Percentiles rank a stretch among this genome's conserved stretches.
phyloP scores from a whole-genome alignment of 2,888 invertebrate species.

The Cyrtodaria siliqua region DNA sequence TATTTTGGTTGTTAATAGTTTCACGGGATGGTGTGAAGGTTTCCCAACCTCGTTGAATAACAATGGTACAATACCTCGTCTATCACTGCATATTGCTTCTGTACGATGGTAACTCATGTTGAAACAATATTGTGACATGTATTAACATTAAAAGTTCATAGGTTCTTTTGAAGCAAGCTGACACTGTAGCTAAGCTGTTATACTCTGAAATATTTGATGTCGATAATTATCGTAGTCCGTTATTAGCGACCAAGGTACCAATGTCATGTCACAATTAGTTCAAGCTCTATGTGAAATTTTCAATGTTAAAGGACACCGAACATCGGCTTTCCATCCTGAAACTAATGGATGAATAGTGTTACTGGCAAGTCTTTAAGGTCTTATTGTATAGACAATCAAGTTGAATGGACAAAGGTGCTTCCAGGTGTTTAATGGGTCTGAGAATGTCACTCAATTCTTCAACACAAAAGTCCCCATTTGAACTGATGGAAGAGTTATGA shows the following conservation, averaged over 20 bases:
- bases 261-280: neutral
- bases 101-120: too few species aligned
- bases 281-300: too few species aligned
- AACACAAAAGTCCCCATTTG: neutral
- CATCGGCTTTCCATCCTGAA: slow-evolving; percentile 1
- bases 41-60: too few species aligned
- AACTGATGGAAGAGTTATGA: too few species aligned
- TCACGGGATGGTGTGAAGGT: slow-evolving; percentile 30
- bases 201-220: slow-evolving; percentile 26
- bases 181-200: slow-evolving; percentile 17
- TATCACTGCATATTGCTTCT: slow-evolving; percentile 31
- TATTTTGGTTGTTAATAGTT: slow-evolving; percentile 31
- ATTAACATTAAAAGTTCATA: too few species aligned
- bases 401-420: neutral
- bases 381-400: neutral
- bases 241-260: neutral
- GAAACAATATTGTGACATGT: too few species aligned
- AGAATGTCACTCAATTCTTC: neutral
- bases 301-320: neutral
- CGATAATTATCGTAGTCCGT: slow-evolving; percentile 27
- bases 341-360: neutral
- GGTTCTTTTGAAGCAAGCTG: slow-evolving; percentile 32
- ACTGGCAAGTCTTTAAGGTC: neutral
- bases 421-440: neutral
- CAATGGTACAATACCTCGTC: slow-evolving; percentile 52